Conservation (phyloP, 2,113 vertebrate species). For the Psilopsiagon aurifrons region DNA sequence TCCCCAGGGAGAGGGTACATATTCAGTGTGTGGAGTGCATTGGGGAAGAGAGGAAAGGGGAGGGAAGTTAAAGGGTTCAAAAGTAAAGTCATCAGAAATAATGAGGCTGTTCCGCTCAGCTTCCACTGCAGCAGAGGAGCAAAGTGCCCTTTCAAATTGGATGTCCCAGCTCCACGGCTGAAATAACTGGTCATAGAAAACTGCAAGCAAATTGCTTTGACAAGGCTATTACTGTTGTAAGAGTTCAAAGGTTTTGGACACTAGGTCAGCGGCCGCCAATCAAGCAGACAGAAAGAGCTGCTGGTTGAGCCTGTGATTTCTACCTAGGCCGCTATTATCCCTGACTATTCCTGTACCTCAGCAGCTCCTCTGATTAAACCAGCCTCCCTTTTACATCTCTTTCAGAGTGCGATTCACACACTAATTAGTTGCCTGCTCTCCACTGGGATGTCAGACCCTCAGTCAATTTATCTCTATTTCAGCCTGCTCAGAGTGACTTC, state of each 20-base stretch:
- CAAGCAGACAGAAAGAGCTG: slow-evolving; percentile 77
- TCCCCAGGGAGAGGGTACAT: neutral
- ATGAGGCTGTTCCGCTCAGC: slow-evolving; percentile 73
- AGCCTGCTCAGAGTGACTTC: slow-evolving; percentile 87
- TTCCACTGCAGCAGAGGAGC: slow-evolving; percentile 59
- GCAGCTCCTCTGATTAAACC: slow-evolving; percentile 86
- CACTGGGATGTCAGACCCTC: slow-evolving; percentile 88
- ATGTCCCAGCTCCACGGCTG: slow-evolving; percentile 67
- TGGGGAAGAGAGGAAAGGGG: neutral
- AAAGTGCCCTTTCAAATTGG: slow-evolving; percentile 66
- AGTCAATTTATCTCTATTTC: slow-evolving; percentile 93
- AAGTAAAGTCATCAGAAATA: slow-evolving; percentile 76
- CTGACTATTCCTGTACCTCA: slow-evolving; percentile 81
- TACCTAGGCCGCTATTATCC: slow-evolving; percentile 85
- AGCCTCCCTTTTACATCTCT: slow-evolving; percentile 86
- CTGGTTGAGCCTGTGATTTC: slow-evolving; percentile 83
- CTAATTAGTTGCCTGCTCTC: slow-evolving; percentile 91
- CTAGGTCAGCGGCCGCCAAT: slow-evolving; percentile 85
- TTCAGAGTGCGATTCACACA: slow-evolving; percentile 88
- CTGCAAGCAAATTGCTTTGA: slow-evolving; percentile 82
- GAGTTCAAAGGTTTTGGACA: slow-evolving; percentile 81
- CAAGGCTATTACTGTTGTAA: slow-evolving; percentile 77
- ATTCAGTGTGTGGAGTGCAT: neutral
- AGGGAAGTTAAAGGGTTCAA: slow-evolving; percentile 44
- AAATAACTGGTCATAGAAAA: slow-evolving; percentile 78